phyloP scores from a whole-genome alignment of 23 tunicate species.

The Styela clava region DNA sequence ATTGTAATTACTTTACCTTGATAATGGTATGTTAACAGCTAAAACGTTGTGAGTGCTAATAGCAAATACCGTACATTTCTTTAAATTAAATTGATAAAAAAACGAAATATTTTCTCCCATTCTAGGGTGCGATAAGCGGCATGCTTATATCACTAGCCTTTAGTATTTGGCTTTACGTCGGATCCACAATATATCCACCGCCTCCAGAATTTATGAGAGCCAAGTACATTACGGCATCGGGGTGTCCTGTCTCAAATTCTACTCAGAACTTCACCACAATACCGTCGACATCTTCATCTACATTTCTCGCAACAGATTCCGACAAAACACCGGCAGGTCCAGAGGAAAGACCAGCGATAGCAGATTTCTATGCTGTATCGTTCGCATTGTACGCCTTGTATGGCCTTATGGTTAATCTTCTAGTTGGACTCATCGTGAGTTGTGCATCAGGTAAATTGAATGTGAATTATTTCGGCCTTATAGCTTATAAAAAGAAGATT shows the following conservation, averaged over 20 bases:
- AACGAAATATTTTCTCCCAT: too few species aligned
- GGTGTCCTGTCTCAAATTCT: slow-evolving; percentile 20
- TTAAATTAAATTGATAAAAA: too few species aligned
- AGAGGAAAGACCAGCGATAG: slow-evolving; percentile 52
- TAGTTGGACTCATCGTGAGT: slow-evolving; percentile 52
- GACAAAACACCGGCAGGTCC: neutral
- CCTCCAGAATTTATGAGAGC: slow-evolving; percentile 42
- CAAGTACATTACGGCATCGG: slow-evolving; percentile 37
- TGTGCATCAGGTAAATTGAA: slow-evolving; percentile 42
- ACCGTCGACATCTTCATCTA: neutral
- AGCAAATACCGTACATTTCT: too few species aligned
- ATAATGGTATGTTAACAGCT: too few species aligned
- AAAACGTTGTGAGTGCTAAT: too few species aligned
- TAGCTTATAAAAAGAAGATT: neutral
- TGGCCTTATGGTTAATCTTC: slow-evolving; percentile 36
- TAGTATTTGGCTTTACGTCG: slow-evolving; percentile 65
- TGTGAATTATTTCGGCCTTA: neutral
- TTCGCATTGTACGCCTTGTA: slow-evolving; percentile 45
- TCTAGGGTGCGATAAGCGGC: slow-evolving; percentile 64
- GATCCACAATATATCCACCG: slow-evolving; percentile 55
- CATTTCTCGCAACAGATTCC: neutral
- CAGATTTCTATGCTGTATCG: slow-evolving; percentile 62
- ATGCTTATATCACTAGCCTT: slow-evolving; percentile 35
- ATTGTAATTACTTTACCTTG: too few species aligned
- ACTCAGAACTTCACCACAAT: neutral